Base-by-base conservation (phyloP, 2,113 vertebrate species). In the Theropithecus gelada region DNA sequence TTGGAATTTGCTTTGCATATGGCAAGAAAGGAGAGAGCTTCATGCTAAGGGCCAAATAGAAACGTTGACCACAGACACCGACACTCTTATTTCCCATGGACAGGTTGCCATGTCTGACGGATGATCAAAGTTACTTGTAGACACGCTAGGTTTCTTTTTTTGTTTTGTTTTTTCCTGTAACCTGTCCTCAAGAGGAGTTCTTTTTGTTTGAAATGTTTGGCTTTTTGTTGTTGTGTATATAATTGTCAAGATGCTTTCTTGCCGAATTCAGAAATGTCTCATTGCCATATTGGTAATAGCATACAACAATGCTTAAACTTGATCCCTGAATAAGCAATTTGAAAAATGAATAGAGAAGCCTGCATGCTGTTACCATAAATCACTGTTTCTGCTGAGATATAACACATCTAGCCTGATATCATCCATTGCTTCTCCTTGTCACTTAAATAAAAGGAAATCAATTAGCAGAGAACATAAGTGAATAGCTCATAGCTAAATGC, bases 21-120 rank as follows among this genome's bases (percentile, higher is more conserved):
- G 81, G 85, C 9, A 93, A 93, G 95, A 96, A 94, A 98, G 61
- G 64, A 97, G 90, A 20, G n/a, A 80, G 80, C 66, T 38, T 75
- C 52, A 45, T 30, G 64, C 82, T 50, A 32, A 94, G 27, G 43
- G 8, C 38, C 40, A 79, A 3, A 40, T 18, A 6, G 5, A 85
- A 45, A 22, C 0, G 1, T 22, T 12, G 32, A 55, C 0, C 4
- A 14, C 1, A 32, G n/a, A 52, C 16, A 9, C 1, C 0, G 1
- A 5, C 40, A 10, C 23, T 3, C 14, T 38, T 2, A 32, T 38
- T 75, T 55, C 68, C 9, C 30, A 3, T 16, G 22, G 20, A 76
- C 43, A 32, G 0, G 23, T 4, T 52, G 11, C 66, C 20, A 9
- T 0, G 23, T 18, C 64, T 12, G 45, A 64, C 0, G 12, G 52